These are phyloP conservation scores for Dendroctonus valens DNA, from an alignment of 1,140 invertebrate species.

Conservation along the genomic window DNA sequence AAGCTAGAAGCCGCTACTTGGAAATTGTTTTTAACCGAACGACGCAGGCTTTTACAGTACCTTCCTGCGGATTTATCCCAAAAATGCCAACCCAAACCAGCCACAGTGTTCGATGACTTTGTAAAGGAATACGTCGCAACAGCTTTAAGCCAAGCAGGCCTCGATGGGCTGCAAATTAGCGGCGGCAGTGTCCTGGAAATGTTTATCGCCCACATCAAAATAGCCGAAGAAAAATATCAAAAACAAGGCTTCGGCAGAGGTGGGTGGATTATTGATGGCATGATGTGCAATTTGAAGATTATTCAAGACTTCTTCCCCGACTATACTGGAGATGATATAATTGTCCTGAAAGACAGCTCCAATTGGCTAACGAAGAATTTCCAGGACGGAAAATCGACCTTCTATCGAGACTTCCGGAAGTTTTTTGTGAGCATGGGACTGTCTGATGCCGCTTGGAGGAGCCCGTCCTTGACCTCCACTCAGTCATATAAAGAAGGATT, in stretches of 20 bases:
- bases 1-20: slow-evolving; percentile 23
- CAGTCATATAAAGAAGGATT: slow-evolving; percentile 25
- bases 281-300: slow-evolving; percentile 53
- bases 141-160: slow-evolving; percentile 49
- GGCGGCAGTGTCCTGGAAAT: slow-evolving; percentile 40
- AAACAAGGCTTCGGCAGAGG: slow-evolving; percentile 43
- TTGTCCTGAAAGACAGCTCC: slow-evolving; percentile 54
- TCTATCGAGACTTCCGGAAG: slow-evolving; percentile 37
- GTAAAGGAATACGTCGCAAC: slow-evolving; percentile 44
- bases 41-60: slow-evolving; percentile 28
- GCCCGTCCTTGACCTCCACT: slow-evolving; percentile 34
- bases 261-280: slow-evolving; percentile 60
- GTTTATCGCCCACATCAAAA: slow-evolving; percentile 49
- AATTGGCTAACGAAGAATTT: slow-evolving; percentile 47
- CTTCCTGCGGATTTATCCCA: slow-evolving; percentile 38
- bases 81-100: slow-evolving; percentile 28
- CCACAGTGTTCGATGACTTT: slow-evolving; percentile 41
- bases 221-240: slow-evolving; percentile 46
- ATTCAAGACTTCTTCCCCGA: slow-evolving; percentile 51
- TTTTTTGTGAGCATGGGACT: slow-evolving; percentile 41
- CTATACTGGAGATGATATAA: slow-evolving; percentile 55
- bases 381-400: slow-evolving; percentile 22
- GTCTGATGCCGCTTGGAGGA: slow-evolving; percentile 34
- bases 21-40: slow-evolving; percentile 30
- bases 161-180: slow-evolving; percentile 46